phyloP scores from a whole-genome alignment of 2,113 vertebrate genomes.

The Clarias gariepinus region DNA sequence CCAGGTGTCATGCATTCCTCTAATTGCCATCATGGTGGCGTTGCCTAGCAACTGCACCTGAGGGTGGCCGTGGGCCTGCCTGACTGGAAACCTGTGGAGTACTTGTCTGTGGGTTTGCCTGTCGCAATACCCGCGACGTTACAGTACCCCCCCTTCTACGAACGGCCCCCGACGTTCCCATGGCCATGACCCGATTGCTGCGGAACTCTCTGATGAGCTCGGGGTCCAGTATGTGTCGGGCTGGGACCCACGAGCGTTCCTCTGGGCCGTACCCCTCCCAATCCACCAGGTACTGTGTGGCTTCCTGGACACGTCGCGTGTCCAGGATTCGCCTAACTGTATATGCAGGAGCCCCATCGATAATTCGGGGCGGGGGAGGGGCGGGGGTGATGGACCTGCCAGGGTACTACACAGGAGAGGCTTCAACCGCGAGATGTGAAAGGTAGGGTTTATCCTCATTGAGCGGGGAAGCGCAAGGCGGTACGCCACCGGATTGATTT shows the following conservation, averaged over 20 bases:
- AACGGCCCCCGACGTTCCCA: not conserved
- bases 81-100: too few relatives aligned
- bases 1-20: too few relatives aligned
- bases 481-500: not conserved
- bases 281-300: not conserved
- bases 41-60: too few relatives aligned
- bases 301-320: too few relatives aligned
- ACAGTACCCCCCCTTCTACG: not conserved
- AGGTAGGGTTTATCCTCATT: not conserved
- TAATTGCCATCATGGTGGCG: too few relatives aligned
- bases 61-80: too few relatives aligned
- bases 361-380: fast-evolving
- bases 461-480: not conserved
- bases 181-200: not conserved
- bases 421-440: not conserved
- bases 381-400: fast-evolving
- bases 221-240: not conserved
- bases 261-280: not conserved
- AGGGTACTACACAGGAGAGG: not conserved
- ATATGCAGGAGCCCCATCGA: too few relatives aligned
- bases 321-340: too few relatives aligned
- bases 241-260: not conserved
- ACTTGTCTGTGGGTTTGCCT: too few relatives aligned
- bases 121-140: not conserved
- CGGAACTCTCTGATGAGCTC: not conserved